Base-by-base conservation (phyloP, 2,113 vertebrate genomes). In the Cephalopholis sonnerati region DNA sequence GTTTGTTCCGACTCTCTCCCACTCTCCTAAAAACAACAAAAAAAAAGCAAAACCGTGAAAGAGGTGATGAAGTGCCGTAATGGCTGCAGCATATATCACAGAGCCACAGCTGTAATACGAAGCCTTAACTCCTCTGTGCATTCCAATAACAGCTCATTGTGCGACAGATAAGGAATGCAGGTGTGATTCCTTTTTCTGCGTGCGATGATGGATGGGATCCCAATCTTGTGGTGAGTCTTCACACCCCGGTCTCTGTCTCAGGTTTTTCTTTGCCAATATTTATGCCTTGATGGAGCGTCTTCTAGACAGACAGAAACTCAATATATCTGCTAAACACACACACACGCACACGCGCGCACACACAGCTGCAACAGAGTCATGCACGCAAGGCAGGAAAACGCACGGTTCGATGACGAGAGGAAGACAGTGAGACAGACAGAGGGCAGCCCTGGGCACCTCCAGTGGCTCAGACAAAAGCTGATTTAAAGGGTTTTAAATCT, bases 401-500 rank as follows among this genome's bases (percentile, higher is more conserved):
- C 62, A 59, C 24, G 32, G 63, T 58, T 66, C 77, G 78, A 51
- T 81, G 84, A 85, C 24, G 9, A 75, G 53, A 48, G 39, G 54
- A 22, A 82, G 76, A 77, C 63, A 73, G 64, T 41, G 59, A 71
- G 55, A 72, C 29, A 16, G 86, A 66, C 39, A 54, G 87, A 84
- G 90, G 80, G 77, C 88, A 84, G 82, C 59, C 9, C 24, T 54
- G 59, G 69, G 61, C 87, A 77, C 82, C 78, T 91, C 82, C 57
- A 74, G 85, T 78, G 85, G 83, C 86, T 87, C 76, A 74, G 82
- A 81, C 87, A 82, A 93, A 91, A 89, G 88, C 89, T 89, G 89
- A 94, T 89, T 88, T 89, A 73, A 32, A 73, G 84, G 84, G 71
- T 87, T 92, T 91, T 79, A 90, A 87, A 89, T 88, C 82, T 85